Conservation (phyloP, 1,140 invertebrate genomes). For the Polypedilum vanderplanki region DNA sequence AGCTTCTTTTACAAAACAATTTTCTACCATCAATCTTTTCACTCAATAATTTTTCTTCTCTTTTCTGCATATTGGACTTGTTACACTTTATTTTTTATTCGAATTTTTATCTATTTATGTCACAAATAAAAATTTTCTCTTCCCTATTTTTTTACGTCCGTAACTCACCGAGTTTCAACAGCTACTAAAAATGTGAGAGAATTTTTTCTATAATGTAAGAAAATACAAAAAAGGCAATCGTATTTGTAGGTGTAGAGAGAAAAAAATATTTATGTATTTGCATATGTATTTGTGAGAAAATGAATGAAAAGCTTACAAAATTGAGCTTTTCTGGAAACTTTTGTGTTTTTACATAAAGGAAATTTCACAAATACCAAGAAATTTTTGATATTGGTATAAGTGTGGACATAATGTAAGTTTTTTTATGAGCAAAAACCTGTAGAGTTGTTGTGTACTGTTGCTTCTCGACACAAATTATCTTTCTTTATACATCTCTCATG, state of each 20-base stretch:
- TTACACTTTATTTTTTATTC: too few relatives aligned
- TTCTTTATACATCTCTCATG: not conserved
- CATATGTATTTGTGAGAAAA: constrained; percentile 18
- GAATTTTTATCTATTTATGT: too few relatives aligned
- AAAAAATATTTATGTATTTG: too few relatives aligned
- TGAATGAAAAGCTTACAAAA: constrained; percentile 9
- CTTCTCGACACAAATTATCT: not conserved
- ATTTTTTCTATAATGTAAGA: not conserved
- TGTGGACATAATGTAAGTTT: not conserved
- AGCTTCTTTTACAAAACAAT: not conserved
- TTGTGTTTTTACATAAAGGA: not conserved
- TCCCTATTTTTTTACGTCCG: not conserved
- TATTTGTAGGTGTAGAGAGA: not conserved
- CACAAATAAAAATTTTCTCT: too few relatives aligned
- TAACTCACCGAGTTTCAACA: constrained; percentile 23
- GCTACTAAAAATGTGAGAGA: constrained; percentile 23
- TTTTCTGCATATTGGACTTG: not conserved
- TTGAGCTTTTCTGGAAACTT: not conserved
- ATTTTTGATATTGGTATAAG: not conserved
- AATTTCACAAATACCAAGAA: not conserved
- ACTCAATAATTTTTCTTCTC: not conserved
- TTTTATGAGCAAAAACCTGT: constrained; percentile 22
- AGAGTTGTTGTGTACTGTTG: not conserved
- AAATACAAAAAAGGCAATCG: not conserved
- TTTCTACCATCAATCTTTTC: not conserved